Evolutionary conservation across 2,888 invertebrate genomes (phyloP), one percentile per base, ranked within the genome.

Genomic region (Amiota minor): DNA sequence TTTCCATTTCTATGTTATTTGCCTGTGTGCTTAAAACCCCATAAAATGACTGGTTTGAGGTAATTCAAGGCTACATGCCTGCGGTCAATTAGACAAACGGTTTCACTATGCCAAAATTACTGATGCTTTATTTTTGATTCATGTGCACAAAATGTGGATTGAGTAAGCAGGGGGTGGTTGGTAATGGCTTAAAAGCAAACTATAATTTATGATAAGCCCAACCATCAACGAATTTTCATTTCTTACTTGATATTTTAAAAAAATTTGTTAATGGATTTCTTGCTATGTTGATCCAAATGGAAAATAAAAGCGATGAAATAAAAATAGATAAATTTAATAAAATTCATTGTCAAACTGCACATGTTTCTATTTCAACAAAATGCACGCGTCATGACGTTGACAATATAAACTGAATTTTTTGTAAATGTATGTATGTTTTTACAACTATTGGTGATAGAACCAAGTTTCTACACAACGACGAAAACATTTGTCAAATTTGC

Each of bases 401-500:
- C 35, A 62, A 62, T 11, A 20, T 61, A 61, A 61, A 61, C 61
- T 61, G 23, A 61, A 35, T 62, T 62, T 62, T 9, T 14, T 14
- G 14, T 62, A 35, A 35, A 35, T 35, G 6, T 35, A 35, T 3
- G 23, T 23, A 23, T 6, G 35, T 35, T 35, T 35, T 2, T 35
- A 35, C 35, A 35, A 35, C 35, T 6, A 35, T 35, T 35, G 35
- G 1, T 3, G 3, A 62, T 62, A 35, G n/a, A 62, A 62, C 53
- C 14, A n/a, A 16, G 16, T n/a, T n/a, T 35, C 45, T 62, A 3
- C 2, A 23, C 14, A 62, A 62, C n/a, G 9, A 46, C 62, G 45
- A 23, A 62, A 46, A 62, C 45, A 62, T 62, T 62, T 62, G 45
- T 62, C 62, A 45, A 62, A 62, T 62, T 62, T 62, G 61, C 46